A percentile compares a stretch with the other conserved stretches of the same genome.
Evolutionary conservation across 2,888 invertebrate genomes (phyloP).

Genomic region (Stramonita haemastoma): DNA sequence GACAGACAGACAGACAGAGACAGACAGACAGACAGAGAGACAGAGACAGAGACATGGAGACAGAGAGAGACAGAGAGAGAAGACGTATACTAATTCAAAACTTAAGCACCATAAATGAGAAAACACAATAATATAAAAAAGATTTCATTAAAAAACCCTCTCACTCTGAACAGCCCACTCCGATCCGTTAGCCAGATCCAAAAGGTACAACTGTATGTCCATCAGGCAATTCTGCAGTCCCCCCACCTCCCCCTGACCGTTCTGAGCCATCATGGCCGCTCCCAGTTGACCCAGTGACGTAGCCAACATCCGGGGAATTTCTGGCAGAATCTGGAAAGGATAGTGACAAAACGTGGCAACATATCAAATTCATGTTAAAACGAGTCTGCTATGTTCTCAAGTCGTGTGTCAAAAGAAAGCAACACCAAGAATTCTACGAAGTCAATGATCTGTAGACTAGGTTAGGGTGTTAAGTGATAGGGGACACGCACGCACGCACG

Average conservation of each 20-base stretch:
- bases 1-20: neutral
- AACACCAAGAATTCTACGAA: neutral
- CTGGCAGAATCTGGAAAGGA: slow-evolving; percentile 3
- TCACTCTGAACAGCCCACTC: slow-evolving; percentile 25
- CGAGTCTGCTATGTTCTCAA: too few relatives aligned
- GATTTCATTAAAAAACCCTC: too few relatives aligned
- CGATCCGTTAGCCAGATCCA: slow-evolving; percentile 16
- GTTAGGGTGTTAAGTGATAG: too few relatives aligned
- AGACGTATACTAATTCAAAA: too few relatives aligned
- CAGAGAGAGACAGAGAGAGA: too few relatives aligned
- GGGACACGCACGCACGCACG: neutral
- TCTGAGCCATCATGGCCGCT: neutral
- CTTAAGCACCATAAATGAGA: too few relatives aligned
- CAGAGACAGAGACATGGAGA: neutral
- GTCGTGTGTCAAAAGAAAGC: neutral
- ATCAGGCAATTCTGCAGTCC: neutral
- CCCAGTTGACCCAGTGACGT: neutral
- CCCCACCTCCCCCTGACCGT: neutral
- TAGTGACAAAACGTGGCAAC: neutral
- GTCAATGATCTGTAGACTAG: too few relatives aligned
- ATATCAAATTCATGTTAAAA: too few relatives aligned
- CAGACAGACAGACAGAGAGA: neutral
- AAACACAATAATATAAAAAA: too few relatives aligned
- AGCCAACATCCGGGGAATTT: slow-evolving; percentile 18
- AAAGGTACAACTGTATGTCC: neutral